Conservation (phyloP, 2,113 vertebrate species). For the Furnarius figulus region DNA sequence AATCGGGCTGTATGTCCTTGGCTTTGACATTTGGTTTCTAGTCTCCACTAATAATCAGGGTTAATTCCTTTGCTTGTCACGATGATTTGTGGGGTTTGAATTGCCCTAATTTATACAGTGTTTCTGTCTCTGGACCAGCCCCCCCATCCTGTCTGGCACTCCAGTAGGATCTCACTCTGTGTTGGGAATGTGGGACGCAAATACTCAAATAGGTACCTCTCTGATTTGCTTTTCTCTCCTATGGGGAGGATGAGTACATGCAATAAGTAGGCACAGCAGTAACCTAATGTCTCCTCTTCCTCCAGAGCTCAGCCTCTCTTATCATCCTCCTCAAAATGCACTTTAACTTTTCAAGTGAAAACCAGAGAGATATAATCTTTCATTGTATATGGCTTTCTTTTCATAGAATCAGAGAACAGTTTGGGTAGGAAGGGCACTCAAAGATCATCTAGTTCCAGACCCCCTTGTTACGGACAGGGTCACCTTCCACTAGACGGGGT, state of each 20-base stretch:
- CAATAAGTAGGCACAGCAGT: fast-evolving
- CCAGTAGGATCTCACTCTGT: neutral
- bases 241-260: fast-evolving
- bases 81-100: neutral
- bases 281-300: neutral
- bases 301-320: neutral
- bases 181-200: neutral
- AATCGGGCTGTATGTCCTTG: neutral
- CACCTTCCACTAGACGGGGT: neutral
- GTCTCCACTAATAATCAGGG: slow-evolving; percentile 28
- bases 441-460: neutral
- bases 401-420: neutral
- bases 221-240: neutral
- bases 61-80: slow-evolving; percentile 31
- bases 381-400: neutral
- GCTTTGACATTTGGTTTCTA: slow-evolving; percentile 52
- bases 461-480: neutral
- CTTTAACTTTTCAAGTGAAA: neutral
- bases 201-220: neutral
- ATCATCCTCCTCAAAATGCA: neutral
- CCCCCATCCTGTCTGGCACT: neutral
- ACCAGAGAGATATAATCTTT: neutral
- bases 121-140: neutral
- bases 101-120: slow-evolving; percentile 19
- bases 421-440: neutral